Percentiles rank a stretch among this genome's conserved stretches.
Conservation (phyloP, 2,888 invertebrate genomes). For the Drosophila paramelanica region DNA sequence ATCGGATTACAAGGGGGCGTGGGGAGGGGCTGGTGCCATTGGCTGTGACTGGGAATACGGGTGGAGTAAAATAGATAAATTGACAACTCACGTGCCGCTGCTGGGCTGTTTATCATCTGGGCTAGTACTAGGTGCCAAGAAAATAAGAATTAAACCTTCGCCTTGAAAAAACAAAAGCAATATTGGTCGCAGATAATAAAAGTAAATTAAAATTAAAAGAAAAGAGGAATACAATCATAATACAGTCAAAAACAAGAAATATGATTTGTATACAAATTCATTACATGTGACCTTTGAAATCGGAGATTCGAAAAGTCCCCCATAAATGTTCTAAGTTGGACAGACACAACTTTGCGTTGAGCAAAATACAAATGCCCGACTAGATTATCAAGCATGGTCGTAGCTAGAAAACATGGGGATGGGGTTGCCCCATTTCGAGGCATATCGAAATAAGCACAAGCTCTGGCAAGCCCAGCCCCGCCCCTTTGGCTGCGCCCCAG, state of each 20-base stretch:
- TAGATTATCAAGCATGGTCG: not conserved
- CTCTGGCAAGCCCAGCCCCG: not conserved
- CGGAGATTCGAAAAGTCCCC: not conserved
- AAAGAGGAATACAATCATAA: slow-evolving; percentile 1
- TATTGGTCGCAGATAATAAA: not conserved
- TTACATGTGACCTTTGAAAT: slow-evolving; percentile 21
- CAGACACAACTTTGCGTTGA: slow-evolving; percentile 13
- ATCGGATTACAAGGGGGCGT: not conserved
- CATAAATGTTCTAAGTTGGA: not conserved
- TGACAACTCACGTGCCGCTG: slow-evolving; percentile 63
- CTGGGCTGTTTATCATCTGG: slow-evolving; percentile 44
- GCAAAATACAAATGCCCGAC: slow-evolving; percentile 15
- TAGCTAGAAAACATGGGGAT: not conserved
- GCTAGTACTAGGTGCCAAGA: not conserved
- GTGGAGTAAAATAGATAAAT: slow-evolving; percentile 42
- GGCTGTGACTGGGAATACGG: not conserved
- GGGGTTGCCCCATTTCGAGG: not conserved
- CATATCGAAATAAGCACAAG: not conserved
- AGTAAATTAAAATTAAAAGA: slow-evolving; percentile 5
- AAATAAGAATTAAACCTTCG: too few relatives aligned
- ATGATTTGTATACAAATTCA: slow-evolving; percentile 3
- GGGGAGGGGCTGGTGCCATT: not conserved
- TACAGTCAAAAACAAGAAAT: slow-evolving; percentile 2
- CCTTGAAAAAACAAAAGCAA: not conserved
- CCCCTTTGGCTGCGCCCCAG: not conserved